Evolutionary conservation across 2,888 invertebrate species (phyloP).

Genomic region (Poecilus cupreus): DNA sequence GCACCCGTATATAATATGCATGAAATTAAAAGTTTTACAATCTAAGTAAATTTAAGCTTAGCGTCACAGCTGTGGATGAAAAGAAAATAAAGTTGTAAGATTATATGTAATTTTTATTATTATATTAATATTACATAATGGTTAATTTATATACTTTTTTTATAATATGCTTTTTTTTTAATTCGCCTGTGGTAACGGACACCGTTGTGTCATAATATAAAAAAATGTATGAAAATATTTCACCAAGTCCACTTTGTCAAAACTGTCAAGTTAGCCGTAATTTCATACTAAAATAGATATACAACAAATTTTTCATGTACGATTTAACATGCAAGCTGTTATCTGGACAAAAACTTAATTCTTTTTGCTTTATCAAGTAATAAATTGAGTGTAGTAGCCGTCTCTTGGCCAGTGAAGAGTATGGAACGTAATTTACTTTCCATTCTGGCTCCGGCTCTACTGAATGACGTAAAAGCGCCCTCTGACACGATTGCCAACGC

Average conservation of each 20-base stretch:
- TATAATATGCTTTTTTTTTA: no score
- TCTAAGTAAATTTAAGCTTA: no score
- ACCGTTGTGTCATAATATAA: not conserved
- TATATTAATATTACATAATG: no score
- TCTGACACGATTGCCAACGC: conserved; percentile 15
- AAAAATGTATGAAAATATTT: not conserved
- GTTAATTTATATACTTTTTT: no score
- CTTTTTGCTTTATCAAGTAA: conserved; percentile 3
- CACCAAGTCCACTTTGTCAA: not conserved
- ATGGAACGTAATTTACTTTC: conserved; percentile 17
- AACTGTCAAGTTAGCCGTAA: not conserved
- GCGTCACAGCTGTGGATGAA: no score
- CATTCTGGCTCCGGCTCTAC: not conserved
- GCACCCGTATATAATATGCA: no score
- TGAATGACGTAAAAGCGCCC: conserved; percentile 12
- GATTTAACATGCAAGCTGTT: not conserved
- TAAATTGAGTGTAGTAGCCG: not conserved
- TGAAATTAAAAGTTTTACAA: no score
- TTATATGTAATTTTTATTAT: no score
- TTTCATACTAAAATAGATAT: not conserved
- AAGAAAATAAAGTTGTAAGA: no score
- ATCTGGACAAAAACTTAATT: not conserved
- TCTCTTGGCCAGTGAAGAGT: not conserved
- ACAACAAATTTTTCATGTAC: not conserved
- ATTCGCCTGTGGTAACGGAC: no score